Base-by-base conservation (phyloP, 64 coral and sea anemone species). In the Platygyra sinensis region DNA sequence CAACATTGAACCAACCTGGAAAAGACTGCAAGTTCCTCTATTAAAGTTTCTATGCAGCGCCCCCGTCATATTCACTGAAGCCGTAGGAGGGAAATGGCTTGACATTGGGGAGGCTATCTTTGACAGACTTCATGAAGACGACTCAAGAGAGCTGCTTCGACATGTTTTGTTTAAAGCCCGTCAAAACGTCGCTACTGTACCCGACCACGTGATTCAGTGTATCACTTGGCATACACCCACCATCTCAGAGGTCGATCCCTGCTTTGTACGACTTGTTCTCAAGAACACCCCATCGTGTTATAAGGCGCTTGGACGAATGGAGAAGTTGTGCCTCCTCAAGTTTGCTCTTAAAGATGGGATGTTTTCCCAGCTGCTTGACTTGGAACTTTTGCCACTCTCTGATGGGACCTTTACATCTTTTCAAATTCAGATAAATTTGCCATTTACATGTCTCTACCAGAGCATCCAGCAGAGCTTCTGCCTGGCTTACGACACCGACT, bases 1-100 rank as follows among this genome's bases (percentile, higher is more conserved):
- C 5, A 30, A 24, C 30, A 82, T 98, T 18, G 82, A 92, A 9
- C 81, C 67, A 49, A 94, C 90, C 36, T 98, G 93, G 96, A 92
- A 82, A 22, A 60, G 25, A 14, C 90, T 93, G 72, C 19, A 80
- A 11, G 30, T 93, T 27, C 57, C 67, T 36, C 90, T 93, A 28
- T 82, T 93, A 22, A 0, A 87, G 49, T 75, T 67, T 32, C 42
- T 98, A 9, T 79, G 42, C 42, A 46, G 42, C 5, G 42, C 42
- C 42, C 42, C 42, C 42, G 42, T 46, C 42, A 46, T 46, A 46
- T 46, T 46, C 42, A 46, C 42, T 7, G 42, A 46, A 46, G 3
- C 42, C 42, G 42, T 5, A 46, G 62, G 87, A 3, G 90, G 86
- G 19, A 80, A 49, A 42, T 98, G 96, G 96, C 73, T 94, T 13